These are phyloP conservation scores for Drosophila tanythrix DNA, from an alignment of 2,888 invertebrate species.

Conservation along the genomic window DNA sequence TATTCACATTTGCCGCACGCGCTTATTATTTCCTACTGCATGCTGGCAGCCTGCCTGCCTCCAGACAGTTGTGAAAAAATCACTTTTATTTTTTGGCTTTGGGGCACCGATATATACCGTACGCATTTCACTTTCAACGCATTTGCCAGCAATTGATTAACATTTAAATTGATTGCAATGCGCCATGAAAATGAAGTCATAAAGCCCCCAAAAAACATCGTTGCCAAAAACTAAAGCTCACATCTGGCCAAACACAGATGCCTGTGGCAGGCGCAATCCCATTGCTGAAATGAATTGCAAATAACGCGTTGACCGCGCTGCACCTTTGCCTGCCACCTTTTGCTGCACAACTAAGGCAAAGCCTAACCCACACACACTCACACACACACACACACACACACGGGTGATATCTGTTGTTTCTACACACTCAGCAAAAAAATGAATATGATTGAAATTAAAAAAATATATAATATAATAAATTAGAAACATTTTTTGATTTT, in stretches of 20 bases:
- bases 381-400: slow-evolving; percentile 6
- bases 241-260: slow-evolving; percentile 42
- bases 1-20: slow-evolving; percentile 22
- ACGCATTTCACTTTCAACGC: slow-evolving; percentile 40
- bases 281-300: slow-evolving; percentile 70
- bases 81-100: neutral
- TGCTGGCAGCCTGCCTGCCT: neutral
- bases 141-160: slow-evolving; percentile 67
- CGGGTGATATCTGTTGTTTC: slow-evolving; percentile 63
- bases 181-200: slow-evolving; percentile 65
- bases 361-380: slow-evolving; percentile 43
- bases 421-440: neutral
- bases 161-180: slow-evolving; percentile 78
- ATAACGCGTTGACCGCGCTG: slow-evolving; percentile 79
- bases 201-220: slow-evolving; percentile 24
- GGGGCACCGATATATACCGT: slow-evolving; percentile 5
- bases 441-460: neutral
- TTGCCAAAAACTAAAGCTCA: slow-evolving; percentile 29
- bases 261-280: slow-evolving; percentile 24
- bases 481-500: neutral
- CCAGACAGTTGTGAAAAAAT: slow-evolving; percentile 27
- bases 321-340: slow-evolving; percentile 79
- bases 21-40: slow-evolving; percentile 37
- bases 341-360: slow-evolving; percentile 67
- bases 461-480: no score